Evolutionary conservation across 2,888 invertebrate species (phyloP).

Genomic region (Nysson spinosus): DNA sequence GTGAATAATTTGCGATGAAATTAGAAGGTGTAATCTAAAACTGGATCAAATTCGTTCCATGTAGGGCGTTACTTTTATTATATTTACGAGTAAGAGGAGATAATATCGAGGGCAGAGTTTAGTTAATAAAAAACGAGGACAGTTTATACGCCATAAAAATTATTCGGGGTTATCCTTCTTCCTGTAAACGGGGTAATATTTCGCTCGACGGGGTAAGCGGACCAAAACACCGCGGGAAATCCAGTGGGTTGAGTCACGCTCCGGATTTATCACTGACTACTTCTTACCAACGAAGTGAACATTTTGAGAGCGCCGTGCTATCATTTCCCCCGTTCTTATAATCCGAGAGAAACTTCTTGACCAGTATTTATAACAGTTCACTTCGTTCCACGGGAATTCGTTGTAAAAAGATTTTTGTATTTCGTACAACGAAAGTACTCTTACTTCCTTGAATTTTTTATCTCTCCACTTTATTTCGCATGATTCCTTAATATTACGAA

Average conservation of each 20-base stretch:
- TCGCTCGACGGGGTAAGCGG: constrained; percentile 59
- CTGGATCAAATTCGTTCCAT: no score
- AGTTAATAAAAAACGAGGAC: no score
- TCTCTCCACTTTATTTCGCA: no score
- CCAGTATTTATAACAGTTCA: constrained; percentile 28
- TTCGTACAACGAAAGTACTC: no score
- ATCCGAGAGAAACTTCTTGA: constrained; percentile 35
- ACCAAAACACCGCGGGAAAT: constrained; percentile 64
- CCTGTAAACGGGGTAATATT: constrained; percentile 68
- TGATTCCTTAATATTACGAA: no score
- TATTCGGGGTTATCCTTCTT: constrained; percentile 66
- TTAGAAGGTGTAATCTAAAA: no score
- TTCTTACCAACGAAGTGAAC: constrained; percentile 57
- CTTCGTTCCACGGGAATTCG: neutral
- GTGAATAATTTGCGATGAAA: no score
- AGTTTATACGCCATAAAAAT: constrained; percentile 67
- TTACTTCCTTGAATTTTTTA: no score
- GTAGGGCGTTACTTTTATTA: no score
- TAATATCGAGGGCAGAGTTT: no score
- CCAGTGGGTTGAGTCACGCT: constrained; percentile 55
- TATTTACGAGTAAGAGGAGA: no score
- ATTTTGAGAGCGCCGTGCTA: constrained; percentile 36
- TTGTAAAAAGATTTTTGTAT: no score
- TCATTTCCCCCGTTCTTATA: constrained; percentile 44
- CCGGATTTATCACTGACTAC: constrained; percentile 70